Evolutionary conservation across 1,140 invertebrate genomes (phyloP), one percentile per base, ranked within the genome.

Genomic region (Drosophila ananassae): DNA sequence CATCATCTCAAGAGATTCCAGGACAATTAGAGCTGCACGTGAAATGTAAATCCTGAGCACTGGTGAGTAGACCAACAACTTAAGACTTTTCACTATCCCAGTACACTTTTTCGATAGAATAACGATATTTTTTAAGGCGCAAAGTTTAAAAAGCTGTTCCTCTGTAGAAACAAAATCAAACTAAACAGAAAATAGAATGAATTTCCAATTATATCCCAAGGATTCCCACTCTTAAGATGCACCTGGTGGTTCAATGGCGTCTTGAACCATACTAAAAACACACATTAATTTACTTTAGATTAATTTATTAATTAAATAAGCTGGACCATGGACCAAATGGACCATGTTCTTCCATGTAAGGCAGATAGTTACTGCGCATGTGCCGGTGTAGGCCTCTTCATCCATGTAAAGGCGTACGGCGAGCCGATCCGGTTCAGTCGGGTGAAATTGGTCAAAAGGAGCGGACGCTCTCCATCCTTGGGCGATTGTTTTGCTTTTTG

Each of bases 391-490:
- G 41, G 34, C 12, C 3, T 12, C 34, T 3, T n/a, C 12, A 4
- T 12, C 34, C 34, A 37, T 37, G 10, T 37, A 37, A 37, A 10
- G 34, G 2, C 34, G 12, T 12, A 37, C 10, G 10, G 2, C 34
- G 34, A 37, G 34, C 34, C n/a, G 34, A 37, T 37, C 34, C 34
- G 34, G 34, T 37, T 22, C 9, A 47, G 17, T 47, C 44, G 44
- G 44, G 7, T 47, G 9, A 47, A 22, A 47, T 22, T 10, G 17
- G 44, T 22, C 17, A 24, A 47, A 47, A 21, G 9, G 21, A 22
- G 44, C 44, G 21, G 21, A 24, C 22, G 44, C 44, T 47, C 8
- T 47, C 9, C 1, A 47, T 47, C 21, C 17, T 21, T 10, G 2
- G 1, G 3, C 2, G 9, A 22, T 47, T 47, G 44, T 47, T 47